Evolutionary conservation across 2,113 vertebrate genomes (phyloP), one percentile per base, ranked within the genome.

Genomic region (Nothobranchius furzeri): DNA sequence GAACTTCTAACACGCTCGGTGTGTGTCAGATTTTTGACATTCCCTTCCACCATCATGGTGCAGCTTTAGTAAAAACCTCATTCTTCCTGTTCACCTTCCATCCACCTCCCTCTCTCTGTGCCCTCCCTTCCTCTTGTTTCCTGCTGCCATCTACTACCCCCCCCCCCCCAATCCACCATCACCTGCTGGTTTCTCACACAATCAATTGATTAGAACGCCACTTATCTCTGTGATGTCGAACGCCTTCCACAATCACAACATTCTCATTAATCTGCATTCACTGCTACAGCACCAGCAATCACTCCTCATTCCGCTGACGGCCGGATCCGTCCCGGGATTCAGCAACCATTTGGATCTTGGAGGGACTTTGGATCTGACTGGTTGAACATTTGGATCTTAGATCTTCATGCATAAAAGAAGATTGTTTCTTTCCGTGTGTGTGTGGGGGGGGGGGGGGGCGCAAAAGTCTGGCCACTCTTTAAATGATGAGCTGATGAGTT

Each of bases 151-250:
- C 71, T 53, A 54, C 52, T 57, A 17, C 52, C n/a, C 66, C 51
- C 53, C 14, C 46, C 73, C 62, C 65, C 56, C 61, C 65, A 14
- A 0, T 13, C 25, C 73, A 14, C 58, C 13, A 6, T 78, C 81
- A 87, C 87, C 81, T 83, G 81, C 79, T 77, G 81, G n/a, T 52
- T 82, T 73, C 76, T 60, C 76, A 60, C 85, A 82, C 76, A 89
- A 89, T 85, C 82, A 80, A 72, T 74, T 80, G 82, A 87, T 82
- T 83, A 76, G 74, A 76, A 53, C 55, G 11, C 42, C 78, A 76
- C 64, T 83, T 75, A 69, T 73, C 60, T 68, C 83, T 75, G 66
- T 9, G 58, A 69, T 61, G 64, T 64, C 52, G 67, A 81, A 69
- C 47, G 11, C n/a, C 74, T 73, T 12, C 47, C 70, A 60, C 70